Evolutionary conservation across 1,140 invertebrate species (phyloP).

Genomic region (Hydropsyche tenuis): DNA sequence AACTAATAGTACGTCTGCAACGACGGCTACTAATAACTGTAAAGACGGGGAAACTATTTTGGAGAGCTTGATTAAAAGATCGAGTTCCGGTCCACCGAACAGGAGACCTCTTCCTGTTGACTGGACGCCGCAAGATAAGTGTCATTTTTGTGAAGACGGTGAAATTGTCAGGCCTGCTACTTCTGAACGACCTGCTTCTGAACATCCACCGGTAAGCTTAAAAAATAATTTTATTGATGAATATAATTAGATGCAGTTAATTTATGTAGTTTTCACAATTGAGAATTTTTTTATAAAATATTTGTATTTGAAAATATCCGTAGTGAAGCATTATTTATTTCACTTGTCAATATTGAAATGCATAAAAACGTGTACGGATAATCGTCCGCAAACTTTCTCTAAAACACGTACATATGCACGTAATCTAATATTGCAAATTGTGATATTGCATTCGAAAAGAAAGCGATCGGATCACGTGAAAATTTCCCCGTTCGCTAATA

Average conservation of each 20-base stretch:
- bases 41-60: constrained; percentile 58
- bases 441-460: no score
- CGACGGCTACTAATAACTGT: constrained; percentile 24
- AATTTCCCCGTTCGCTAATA: no score
- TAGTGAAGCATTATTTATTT: no score
- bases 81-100: constrained; percentile 45
- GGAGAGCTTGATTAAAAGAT: constrained; percentile 60
- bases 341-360: background rate
- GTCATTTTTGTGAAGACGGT: constrained; percentile 86
- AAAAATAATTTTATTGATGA: background rate
- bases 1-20: background rate
- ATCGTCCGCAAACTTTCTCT: no score
- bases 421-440: no score
- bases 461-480: no score
- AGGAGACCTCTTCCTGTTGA: constrained; percentile 67
- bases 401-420: no score
- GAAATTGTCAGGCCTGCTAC: constrained; percentile 62
- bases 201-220: constrained; percentile 35
- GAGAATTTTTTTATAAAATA: no score
- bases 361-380: background rate
- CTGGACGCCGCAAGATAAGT: constrained; percentile 85
- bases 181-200: constrained; percentile 31
- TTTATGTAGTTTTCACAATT: background rate
- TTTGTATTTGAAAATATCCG: no score
- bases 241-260: background rate